phyloP scores from a whole-genome alignment of 92 coral and sea anemone genomes.

The Porites lobata region DNA sequence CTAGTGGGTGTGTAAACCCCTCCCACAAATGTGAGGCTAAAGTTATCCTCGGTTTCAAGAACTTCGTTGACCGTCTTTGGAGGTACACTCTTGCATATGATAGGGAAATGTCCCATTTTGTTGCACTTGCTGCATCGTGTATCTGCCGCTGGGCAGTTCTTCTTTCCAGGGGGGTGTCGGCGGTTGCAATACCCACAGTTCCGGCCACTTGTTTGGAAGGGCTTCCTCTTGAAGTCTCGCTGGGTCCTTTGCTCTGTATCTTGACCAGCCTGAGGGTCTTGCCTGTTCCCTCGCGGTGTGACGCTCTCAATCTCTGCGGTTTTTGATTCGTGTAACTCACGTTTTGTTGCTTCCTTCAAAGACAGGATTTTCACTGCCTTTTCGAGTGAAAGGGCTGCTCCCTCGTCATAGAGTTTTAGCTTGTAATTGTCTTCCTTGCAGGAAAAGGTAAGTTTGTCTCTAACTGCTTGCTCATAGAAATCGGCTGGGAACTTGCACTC shows the following conservation, averaged over 20 bases:
- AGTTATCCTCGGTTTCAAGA: constrained; percentile 29
- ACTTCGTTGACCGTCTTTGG: constrained; percentile 10
- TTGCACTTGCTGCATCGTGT: constrained; percentile 22
- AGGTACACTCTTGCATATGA: not conserved
- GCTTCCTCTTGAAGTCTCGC: constrained; percentile 3
- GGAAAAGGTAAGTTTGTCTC: constrained; percentile 66
- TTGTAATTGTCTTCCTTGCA: constrained; percentile 63
- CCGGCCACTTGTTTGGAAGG: not conserved
- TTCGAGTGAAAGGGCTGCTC: constrained; percentile 58
- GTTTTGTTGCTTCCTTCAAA: too few species aligned
- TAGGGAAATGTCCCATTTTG: constrained; percentile 18
- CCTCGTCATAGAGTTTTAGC: constrained; percentile 62
- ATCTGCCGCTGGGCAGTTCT: constrained; percentile 69
- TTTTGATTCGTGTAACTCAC: constrained; percentile 38
- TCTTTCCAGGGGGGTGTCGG: constrained; percentile 42
- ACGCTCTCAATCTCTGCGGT: constrained; percentile 51
- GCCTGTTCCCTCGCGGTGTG: constrained; percentile 4
- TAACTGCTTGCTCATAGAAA: constrained; percentile 56
- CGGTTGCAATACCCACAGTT: too few species aligned
- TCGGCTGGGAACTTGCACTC: constrained; percentile 67
- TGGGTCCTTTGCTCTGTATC: too few species aligned
- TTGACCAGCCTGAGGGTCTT: too few species aligned
- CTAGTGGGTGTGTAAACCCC: not conserved
- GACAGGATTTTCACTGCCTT: constrained; percentile 50
- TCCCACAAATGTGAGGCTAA: too few species aligned